Conservation (phyloP, 2,797 vertebrate species). For the Cyclura pinguis region DNA sequence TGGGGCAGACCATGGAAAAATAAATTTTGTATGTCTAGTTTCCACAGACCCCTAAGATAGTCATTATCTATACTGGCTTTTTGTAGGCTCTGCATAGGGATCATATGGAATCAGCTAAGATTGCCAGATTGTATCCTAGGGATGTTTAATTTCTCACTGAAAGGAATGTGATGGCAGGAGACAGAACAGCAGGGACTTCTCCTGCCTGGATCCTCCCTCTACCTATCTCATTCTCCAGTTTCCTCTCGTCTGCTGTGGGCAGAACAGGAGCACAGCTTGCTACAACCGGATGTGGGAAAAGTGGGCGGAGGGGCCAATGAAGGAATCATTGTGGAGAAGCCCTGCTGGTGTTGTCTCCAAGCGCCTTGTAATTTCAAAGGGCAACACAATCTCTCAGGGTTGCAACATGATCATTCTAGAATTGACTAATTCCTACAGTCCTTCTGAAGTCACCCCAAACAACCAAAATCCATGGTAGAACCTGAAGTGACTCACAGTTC, state of each 20-base stretch:
- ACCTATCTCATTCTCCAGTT: neutral
- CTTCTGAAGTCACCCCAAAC: neutral
- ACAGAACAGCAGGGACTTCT: neutral
- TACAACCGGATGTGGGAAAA: neutral
- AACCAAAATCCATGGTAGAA: neutral
- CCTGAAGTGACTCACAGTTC: neutral
- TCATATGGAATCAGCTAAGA: neutral
- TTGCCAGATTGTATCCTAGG: neutral
- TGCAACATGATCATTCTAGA: no score
- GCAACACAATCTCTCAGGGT: neutral
- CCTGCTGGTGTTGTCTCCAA: neutral
- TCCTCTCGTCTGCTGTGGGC: neutral
- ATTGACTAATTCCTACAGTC: neutral
- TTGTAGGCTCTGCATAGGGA: neutral
- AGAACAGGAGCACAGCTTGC: neutral
- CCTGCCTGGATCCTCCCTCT: neutral
- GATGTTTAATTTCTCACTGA: neutral
- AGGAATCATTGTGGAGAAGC: neutral
- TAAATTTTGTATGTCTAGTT: no score
- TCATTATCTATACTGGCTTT: no score
- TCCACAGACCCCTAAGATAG: no score
- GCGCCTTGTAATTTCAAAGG: neutral
- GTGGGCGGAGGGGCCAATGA: neutral
- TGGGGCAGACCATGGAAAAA: neutral
- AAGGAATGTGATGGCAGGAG: neutral